Conservation (phyloP, 64 coral and sea anemone species). For the Actinia equina region DNA sequence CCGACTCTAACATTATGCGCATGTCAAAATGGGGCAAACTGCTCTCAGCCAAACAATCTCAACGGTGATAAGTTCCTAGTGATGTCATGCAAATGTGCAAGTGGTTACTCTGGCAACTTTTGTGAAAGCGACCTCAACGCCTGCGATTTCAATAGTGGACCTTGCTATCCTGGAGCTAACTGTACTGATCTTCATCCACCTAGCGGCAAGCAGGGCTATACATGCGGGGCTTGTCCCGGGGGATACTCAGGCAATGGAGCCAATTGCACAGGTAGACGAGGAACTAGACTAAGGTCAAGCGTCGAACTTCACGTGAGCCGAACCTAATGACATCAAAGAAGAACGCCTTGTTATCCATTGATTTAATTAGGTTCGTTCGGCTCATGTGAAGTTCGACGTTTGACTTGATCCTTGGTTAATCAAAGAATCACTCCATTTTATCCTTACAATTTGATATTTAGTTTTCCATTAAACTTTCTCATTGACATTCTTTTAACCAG, state of each 20-base stretch:
- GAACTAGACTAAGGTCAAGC: too few relatives aligned
- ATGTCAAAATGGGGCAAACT: conserved; percentile 31
- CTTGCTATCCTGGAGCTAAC: conserved; percentile 39
- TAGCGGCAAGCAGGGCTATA: background rate
- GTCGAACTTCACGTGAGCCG: too few relatives aligned
- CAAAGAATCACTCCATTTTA: background rate
- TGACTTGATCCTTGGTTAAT: too few relatives aligned
- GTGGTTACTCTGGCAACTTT: conserved; percentile 53
- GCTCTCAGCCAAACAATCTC: conserved; percentile 9
- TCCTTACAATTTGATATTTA: background rate
- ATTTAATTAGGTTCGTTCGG: background rate
- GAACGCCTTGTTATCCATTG: too few relatives aligned
- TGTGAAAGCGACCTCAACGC: conserved; percentile 37
- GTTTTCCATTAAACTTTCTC: background rate
- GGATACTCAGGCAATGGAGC: conserved; percentile 24
- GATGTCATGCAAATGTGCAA: conserved; percentile 37
- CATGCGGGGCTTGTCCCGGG: conserved; percentile 25
- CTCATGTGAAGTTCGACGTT: too few relatives aligned
- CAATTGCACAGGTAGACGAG: conserved; percentile 26
- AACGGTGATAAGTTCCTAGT: conserved; percentile 34
- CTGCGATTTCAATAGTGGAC: conserved; percentile 25
- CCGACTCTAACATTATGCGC: conserved; percentile 36
- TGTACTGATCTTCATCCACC: background rate
- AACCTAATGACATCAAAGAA: too few relatives aligned
- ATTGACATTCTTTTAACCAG: background rate